Evolutionary conservation across 2,888 invertebrate species (phyloP), one percentile per base, ranked within the genome.

Genomic region (Tillus elongatus): DNA sequence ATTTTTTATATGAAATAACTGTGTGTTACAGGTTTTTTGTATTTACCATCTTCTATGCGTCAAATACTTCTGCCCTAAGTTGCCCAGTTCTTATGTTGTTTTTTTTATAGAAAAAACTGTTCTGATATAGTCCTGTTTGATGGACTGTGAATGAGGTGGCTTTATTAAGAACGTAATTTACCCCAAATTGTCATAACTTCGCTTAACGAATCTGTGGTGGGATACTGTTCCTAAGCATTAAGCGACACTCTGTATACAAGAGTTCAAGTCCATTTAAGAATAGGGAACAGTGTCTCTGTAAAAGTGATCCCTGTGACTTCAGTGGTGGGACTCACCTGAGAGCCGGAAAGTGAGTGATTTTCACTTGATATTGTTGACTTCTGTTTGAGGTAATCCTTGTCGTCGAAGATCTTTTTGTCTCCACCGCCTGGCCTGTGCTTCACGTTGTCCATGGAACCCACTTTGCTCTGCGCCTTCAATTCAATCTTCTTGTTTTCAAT

Each of bases 341-440:
- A 70, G 44, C 64, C 63, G 52, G 70, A 68, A 44, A 71, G 60
- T 53, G 72, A 72, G 57, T 70, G 68, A 51, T 70, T 67, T 52
- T 69, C 66, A 58, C 71, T 71, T 42, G 71, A 73, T 61, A 57
- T 49, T 16, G 53, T 55, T n/a, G 64, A 60, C 42, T 51, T 54
- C 71, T 89, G 87, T 70, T 83, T 85, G 64, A 89, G 75, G 72
- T 90, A 90, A 46, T 85, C 85, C 71, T 85, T 88, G 69, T 90
- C 90, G 63, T 90, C 87, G 66, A 89, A 90, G 60, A 91, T 91
- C 73, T 90, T 92, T 69, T 87, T 84, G 51, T 90, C 88, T 32
- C 93, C 93, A 44, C 93, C 93, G 53, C 90, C 87, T 39, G 93
- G 90, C 70, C 77, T 86, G 72, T 93, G 84, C 65, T 82, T 85